A percentile compares a stretch with the other conserved stretches of the same genome.
phyloP scores from a whole-genome alignment of 2,888 invertebrate species.

The Cosmorhoe ocellata region DNA sequence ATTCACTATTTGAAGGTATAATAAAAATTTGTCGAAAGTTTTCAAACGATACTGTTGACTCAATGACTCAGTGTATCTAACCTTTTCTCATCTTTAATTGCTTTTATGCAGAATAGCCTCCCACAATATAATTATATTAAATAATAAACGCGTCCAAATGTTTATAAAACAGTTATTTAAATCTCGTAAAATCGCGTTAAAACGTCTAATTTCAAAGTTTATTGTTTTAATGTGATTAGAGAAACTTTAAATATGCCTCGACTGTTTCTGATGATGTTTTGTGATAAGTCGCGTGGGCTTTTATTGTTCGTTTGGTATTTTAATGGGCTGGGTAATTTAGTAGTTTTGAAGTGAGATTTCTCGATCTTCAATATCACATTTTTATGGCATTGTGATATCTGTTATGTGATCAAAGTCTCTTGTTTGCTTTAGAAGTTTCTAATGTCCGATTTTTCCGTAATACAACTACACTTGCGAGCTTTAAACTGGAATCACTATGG shows the following conservation, averaged over 20 bases:
- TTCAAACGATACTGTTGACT: too few species aligned
- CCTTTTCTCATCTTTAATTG: too few species aligned
- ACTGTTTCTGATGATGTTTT: conserved; percentile 44
- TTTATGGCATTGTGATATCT: conserved; percentile 8
- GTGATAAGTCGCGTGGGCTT: conserved; percentile 36
- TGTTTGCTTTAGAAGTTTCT: not conserved
- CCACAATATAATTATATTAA: conserved; percentile 32
- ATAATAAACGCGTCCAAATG: conserved; percentile 37
- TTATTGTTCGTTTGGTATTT: conserved; percentile 33
- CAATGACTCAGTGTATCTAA: too few species aligned
- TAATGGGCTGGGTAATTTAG: conserved; percentile 32
- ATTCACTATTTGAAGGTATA: too few species aligned
- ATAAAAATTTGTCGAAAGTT: too few species aligned
- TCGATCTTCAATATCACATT: conserved; percentile 13
- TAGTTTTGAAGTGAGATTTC: conserved; percentile 23
- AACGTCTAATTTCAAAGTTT: conserved; percentile 51
- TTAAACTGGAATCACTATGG: too few species aligned
- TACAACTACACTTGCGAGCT: too few species aligned
- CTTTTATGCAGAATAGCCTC: too few species aligned
- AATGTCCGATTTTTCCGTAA: not conserved
- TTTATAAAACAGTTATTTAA: conserved; percentile 51
- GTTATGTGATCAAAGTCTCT: conserved; percentile 1
- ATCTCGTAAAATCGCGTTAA: conserved; percentile 54
- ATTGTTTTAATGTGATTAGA: conserved; percentile 44
- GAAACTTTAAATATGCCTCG: conserved; percentile 42